Conservation (phyloP, 2,797 vertebrate species). For the Oophaga sylvatica region DNA sequence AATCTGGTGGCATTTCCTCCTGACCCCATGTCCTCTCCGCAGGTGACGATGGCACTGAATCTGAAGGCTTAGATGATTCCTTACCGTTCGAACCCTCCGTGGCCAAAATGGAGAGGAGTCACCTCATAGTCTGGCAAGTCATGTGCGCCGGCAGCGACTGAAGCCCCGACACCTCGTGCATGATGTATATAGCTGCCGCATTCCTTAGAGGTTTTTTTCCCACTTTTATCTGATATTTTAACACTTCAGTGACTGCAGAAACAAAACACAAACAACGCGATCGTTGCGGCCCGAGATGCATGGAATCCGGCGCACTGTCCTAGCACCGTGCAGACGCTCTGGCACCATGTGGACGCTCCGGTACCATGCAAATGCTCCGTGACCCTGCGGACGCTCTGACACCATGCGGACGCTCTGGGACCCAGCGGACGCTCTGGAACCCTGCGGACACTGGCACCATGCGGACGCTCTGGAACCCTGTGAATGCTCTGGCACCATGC, state of each 20-base stretch:
- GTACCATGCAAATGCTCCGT: too few species aligned
- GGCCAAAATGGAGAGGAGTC: conserved; percentile 94
- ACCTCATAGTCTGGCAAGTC: conserved; percentile 98
- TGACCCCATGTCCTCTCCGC: background rate
- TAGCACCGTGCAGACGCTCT: background rate
- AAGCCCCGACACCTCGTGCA: conserved; percentile 75
- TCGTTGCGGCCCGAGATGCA: conserved; percentile 58
- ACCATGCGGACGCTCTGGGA: too few species aligned
- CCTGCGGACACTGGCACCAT: too few species aligned
- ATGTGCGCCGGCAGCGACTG: conserved; percentile 77
- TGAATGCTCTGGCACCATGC: too few species aligned
- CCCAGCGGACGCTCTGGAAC: too few species aligned
- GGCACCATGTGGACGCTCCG: too few species aligned
- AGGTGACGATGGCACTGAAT: conserved; percentile 92
- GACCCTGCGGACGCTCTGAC: too few species aligned
- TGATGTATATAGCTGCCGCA: conserved; percentile 63
- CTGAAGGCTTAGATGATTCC: conserved; percentile 81
- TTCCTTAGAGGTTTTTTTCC: conserved; percentile 63
- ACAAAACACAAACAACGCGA: conserved; percentile 61
- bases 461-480: too few species aligned
- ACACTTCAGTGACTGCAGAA: conserved; percentile 72
- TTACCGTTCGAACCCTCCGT: conserved; percentile 87
- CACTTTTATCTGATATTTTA: conserved; percentile 70
- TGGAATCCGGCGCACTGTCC: background rate
- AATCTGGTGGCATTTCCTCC: too few species aligned